Base-by-base conservation (phyloP, 2,888 invertebrate genomes). In the Volucella inflata region DNA sequence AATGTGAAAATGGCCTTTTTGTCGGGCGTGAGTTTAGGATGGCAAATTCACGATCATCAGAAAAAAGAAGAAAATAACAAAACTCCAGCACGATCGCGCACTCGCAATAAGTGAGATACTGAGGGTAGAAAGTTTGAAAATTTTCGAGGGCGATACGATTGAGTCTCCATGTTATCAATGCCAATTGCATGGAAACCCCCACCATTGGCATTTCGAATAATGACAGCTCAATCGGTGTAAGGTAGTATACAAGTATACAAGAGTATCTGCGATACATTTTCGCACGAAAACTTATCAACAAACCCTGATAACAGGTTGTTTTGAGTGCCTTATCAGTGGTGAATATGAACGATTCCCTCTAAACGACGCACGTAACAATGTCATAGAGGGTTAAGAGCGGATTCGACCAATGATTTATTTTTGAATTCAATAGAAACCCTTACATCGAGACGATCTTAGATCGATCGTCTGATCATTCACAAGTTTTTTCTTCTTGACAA, bases 41-140 rank as follows among this genome's bases (percentile, higher is more conserved):
- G 65, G 65, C 10, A 72, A 62, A 48, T 46, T 57, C 50, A 67
- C 67, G 30, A 30, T 30, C 30, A 30, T 0, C 30, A 30, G 30
- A 50, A 30, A 76, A 65, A 11, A 10, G 44, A 70, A 64, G 21
- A 8, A 64, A 75, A 10, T 42, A 51, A 16, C 42, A 40, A 21
- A n/a, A n/a, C n/a, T 21, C 4, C 53, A 21, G 46, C 64, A 76
- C 70, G 76, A 84, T 75, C 83, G 79, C 83, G 74, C 79, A 74
- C 83, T 75, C 70, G 59, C 83, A 65, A 53, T 74, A 21, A n/a
- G 30, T 40, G 12, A 59, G 44, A 65, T 71, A 82, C 76, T 68
- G 67, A 70, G 57, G 44, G 30, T 30, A 30, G 44, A 60, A 42
- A 46, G 59, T 40, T 42, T 12, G 38, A 38, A 14, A 48, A 44